Base-by-base conservation (phyloP, 2,113 vertebrate genomes). In the Bubo scandiacus region DNA sequence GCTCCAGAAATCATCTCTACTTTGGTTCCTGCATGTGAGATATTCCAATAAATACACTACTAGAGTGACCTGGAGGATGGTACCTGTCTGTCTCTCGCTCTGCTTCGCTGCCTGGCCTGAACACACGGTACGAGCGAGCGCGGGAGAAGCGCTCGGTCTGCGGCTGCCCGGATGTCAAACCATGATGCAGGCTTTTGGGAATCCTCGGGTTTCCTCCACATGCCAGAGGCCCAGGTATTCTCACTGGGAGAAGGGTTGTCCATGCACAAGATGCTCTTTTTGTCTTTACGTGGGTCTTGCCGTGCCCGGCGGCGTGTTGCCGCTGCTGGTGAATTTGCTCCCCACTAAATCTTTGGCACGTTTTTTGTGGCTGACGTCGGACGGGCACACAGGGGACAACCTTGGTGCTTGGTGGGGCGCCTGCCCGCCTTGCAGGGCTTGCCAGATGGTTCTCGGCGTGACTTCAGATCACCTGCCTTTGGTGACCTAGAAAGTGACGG, bases 1-100 rank as follows among this genome's bases (percentile, higher is more conserved):
- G 94, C 97, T 97, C 98, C 98, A 97, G 94, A 97, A 96, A 88
- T 97, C 98, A 97, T 98, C 97, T 98, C 95, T 97, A 98, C 98
- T 98, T 98, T 98, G 98, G 98, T 98, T 98, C 98, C 94, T 99
- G 99, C 99, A 99, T 99, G 98, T 99, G 96, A 98, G 98, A 98
- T 98, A 97, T 95, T 98, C 98, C 98, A 98, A 99, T 98, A 98
- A 99, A 98, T 98, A 96, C 96, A 97, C 97, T 97, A 95, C 97
- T 97, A 95, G 97, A 96, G 98, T 98, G 97, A 96, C 84, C 90
- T 71, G 83, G 94, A 85, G 38, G 17, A 12, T 92, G 86, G 63
- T 66, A 21, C 81, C 22, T 15, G 43, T 86, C 81, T 75, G 78
- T 81, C 52, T 62, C 36, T 52, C 5, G 1, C 22, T 27, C 7